Percentiles rank a stretch among this genome's conserved stretches.
Evolutionary conservation across 2,888 invertebrate species (phyloP).

Genomic region (Ichneumon xanthorius): DNA sequence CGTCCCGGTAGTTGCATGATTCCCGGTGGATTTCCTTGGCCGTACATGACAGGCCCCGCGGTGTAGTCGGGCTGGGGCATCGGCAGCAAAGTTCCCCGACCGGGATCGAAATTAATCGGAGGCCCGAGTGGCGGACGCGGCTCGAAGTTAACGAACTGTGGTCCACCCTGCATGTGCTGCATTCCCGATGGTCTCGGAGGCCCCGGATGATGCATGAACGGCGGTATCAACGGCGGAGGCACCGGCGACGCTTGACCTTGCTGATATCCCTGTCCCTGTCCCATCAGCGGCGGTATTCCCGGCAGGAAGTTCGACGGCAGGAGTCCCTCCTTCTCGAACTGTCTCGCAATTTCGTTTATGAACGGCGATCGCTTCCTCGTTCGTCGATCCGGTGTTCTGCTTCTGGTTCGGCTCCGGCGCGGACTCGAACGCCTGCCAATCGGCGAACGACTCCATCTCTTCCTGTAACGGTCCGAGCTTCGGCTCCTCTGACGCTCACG

Average conservation of each 20-base stretch:
- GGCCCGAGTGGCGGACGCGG: conserved; percentile 70
- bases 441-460: conserved; percentile 80
- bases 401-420: conserved; percentile 78
- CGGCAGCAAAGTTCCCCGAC: conserved; percentile 69
- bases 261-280: conserved; percentile 37
- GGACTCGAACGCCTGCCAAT: conserved; percentile 70
- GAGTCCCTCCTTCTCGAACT: conserved; percentile 78
- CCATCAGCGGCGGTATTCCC: conserved; percentile 70
- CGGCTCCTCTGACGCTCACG: conserved; percentile 80
- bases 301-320: conserved; percentile 69
- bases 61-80: conserved; percentile 74
- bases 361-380: conserved; percentile 82
- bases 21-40: conserved; percentile 72
- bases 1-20: conserved; percentile 65
- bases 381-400: conserved; percentile 78
- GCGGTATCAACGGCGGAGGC: conserved; percentile 47
- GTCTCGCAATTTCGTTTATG: conserved; percentile 82
- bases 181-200: conserved; percentile 70
- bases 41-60: conserved; percentile 78
- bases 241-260: conserved; percentile 62
- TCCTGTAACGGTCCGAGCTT: conserved; percentile 75
- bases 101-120: conserved; percentile 76
- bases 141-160: conserved; percentile 77
- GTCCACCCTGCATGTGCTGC: conserved; percentile 55
- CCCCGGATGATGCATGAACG: conserved; percentile 69